Evolutionary conservation across 92 coral and sea anemone species (phyloP), one percentile per base, ranked within the genome.

Genomic region (Micromussa lordhowensis): DNA sequence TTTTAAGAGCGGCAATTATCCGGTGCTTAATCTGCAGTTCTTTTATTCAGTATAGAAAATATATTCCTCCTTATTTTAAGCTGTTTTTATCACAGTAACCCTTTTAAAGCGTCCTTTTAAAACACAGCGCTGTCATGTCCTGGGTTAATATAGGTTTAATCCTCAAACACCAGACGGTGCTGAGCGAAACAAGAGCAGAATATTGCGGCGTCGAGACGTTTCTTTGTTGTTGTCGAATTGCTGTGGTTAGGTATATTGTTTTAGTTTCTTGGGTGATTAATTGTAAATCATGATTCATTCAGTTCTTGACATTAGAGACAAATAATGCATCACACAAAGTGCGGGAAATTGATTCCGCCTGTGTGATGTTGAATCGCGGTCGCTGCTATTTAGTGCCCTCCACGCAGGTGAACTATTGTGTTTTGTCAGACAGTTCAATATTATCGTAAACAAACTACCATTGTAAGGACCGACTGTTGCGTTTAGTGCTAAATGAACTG

Each of bases 1-100:
- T 85, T 77, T 40, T 15, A 61, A 58, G 81, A 74, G 88, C 19
- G 44, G 74, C 59, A 85, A 84, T 84, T 55, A 85, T 53, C 54
- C 19, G 63, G 38, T 63, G 36, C 75, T 59, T 29, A 74, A 85
- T 75, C 35, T 18, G 35, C 4, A 8, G 3, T 31, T 22, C 18
- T 34, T 72, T 53, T 29, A 35, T 72, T 32, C 40, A 8, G 26
- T 35, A 34, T 24, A 72, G 4, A 16, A 14, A 72, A 72, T 72
- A 38, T 34, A 64, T 64, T 64, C 32, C 70, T 40, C 7, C 48
- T 40, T 22, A 61, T 22, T n/a, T 15, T n/a, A 26, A 64, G 70
- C 70, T 64, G 70, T 64, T 64, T n/a, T n/a, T n/a, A 26, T 4
- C 22, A 61, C n/a, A 64, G 70, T 64, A 9, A 26, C n/a, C 7